phyloP scores from a whole-genome alignment of 2,888 invertebrate genomes.

The Erebia palarica region DNA sequence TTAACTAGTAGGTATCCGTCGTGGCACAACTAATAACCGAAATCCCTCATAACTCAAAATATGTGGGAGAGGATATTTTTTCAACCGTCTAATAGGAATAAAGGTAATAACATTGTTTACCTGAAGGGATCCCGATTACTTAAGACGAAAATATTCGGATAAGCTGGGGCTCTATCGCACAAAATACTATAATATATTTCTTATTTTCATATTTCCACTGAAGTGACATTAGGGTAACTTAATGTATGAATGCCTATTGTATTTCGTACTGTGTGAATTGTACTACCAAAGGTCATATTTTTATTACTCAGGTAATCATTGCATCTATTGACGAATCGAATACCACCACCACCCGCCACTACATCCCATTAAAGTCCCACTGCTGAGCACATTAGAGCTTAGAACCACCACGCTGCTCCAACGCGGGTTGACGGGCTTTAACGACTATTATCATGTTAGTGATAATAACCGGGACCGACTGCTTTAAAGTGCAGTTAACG shows the following conservation, averaged over 20 bases:
- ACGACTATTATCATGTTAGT: no score
- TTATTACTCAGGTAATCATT: no score
- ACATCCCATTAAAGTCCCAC: no score
- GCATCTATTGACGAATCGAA: no score
- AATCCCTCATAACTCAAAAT: slow-evolving; percentile 11
- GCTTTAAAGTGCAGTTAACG: no score
- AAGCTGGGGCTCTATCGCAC: slow-evolving; percentile 14
- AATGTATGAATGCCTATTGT: slow-evolving; percentile 4
- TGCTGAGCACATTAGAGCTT: no score
- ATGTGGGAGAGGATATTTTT: slow-evolving; percentile 7
- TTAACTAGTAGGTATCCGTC: not conserved
- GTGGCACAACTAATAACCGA: no score
- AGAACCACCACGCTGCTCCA: no score
- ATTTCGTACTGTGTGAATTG: not conserved
- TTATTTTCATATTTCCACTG: slow-evolving; percentile 13
- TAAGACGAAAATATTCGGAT: slow-evolving; percentile 19
- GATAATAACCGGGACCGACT: no score
- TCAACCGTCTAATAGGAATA: slow-evolving; percentile 23
- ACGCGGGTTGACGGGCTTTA: no score
- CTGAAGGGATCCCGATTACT: slow-evolving; percentile 16
- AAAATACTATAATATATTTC: slow-evolving; percentile 2
- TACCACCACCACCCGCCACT: no score
- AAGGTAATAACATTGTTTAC: slow-evolving; percentile 20
- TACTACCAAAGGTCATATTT: not conserved
- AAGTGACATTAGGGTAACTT: not conserved